These are phyloP conservation scores for Monoplex corrugatus DNA, from an alignment of 2,888 invertebrate species.

Conservation along the genomic window DNA sequence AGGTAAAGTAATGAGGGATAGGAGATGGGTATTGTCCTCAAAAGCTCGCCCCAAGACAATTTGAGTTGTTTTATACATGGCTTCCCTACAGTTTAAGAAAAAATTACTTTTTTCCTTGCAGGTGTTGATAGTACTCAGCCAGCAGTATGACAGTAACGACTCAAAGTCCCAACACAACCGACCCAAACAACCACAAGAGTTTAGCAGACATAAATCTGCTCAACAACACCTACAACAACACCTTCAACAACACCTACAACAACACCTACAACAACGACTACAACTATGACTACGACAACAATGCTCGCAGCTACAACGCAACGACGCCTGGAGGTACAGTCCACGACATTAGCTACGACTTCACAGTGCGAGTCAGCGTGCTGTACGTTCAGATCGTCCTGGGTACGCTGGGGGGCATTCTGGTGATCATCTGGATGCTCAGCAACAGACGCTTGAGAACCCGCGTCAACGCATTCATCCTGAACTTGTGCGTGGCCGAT, in stretches of 20 bases:
- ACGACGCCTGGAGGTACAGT: conserved; percentile 60
- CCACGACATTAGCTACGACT: conserved; percentile 74
- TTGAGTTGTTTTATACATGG: neutral
- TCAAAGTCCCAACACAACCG: neutral
- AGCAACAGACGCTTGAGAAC: conserved; percentile 70
- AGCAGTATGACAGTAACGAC: neutral
- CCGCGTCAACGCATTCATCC: conserved; percentile 78
- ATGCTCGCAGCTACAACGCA: conserved; percentile 43
- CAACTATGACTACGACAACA: conserved; percentile 28
- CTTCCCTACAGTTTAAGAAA: neutral
- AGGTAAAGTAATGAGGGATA: too few species aligned
- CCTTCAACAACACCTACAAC: neutral
- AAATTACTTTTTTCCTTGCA: too few species aligned
- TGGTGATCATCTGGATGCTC: conserved; percentile 77
- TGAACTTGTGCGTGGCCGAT: conserved; percentile 80
- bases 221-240: neutral
- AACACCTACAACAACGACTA: neutral
- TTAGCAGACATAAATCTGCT: neutral
- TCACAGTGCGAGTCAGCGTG: conserved; percentile 66
- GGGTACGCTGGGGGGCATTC: conserved; percentile 73
- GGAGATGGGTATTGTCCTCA: too few species aligned
- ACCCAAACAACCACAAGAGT: neutral
- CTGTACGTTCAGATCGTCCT: conserved; percentile 73
- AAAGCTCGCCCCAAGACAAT: too few species aligned
- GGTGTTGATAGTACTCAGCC: neutral